Evolutionary conservation across 2,797 vertebrate species (phyloP), one percentile per base, ranked within the genome.

Genomic region (Calcarius lapponicus): DNA sequence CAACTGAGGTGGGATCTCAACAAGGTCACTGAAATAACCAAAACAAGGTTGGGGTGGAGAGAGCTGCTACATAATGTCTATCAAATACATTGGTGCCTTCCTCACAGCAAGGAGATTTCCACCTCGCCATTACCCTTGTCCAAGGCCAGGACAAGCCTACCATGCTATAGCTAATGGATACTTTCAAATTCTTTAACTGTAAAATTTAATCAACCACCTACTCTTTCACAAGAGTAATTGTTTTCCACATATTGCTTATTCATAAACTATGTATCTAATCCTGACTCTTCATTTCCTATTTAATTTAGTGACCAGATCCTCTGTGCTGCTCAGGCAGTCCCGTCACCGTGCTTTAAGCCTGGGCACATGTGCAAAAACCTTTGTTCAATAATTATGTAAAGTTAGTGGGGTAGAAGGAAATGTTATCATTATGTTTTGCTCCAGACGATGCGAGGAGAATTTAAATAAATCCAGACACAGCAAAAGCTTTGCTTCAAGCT

Each of bases 371-470:
- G 85, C 73, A 95, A 88, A 96, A 97, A 88, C 34, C 73, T 90
- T 93, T 79, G 81, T 75, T 87, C 86, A 97, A 79, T 92, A 97
- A 96, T 96, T 95, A 95, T 7, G 56, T 93, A 40, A 95, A 94
- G 94, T 92, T 96, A 91, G 94, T 95, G 76, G 87, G 88, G 90
- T 97, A 97, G 91, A 96, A 97, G 83, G 74, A 96, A 96, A 96
- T 88, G 88, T 97, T 97, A 97, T 95, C 94, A 79, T 95, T 91
- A 76, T 95, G 76, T 97, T 95, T 95, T 95, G 94, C 87, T 96
- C 56, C 90, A 86, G 67, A 97, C 66, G 74, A 96, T 86, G 78
- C 67, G 86, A 95, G 74, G 60, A 90, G 92, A 97, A 95, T 95
- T 92, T 91, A 97, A 97, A 97, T 97, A 96, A 96, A 96, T 19